These are phyloP conservation scores for Pogonocichla stellata DNA, from an alignment of 2,113 vertebrate species.

Conservation along the genomic window DNA sequence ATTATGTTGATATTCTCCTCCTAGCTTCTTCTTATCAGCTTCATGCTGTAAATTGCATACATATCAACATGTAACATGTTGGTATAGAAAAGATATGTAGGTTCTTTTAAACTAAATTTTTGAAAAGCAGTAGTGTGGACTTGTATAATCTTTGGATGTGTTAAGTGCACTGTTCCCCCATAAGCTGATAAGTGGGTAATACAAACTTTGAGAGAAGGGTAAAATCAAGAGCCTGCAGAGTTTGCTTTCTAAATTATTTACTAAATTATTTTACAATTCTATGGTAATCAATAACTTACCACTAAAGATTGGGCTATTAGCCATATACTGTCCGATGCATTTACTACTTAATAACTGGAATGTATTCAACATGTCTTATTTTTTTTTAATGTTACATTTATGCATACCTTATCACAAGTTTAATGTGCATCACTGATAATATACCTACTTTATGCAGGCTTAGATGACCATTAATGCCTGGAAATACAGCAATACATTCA, in stretches of 20 bases:
- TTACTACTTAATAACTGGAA: background rate
- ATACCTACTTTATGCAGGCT: background rate
- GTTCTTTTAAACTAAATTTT: background rate
- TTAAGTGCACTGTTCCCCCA: background rate
- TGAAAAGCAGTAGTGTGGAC: background rate
- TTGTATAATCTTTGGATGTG: background rate
- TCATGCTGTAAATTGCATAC: background rate
- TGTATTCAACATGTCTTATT: background rate
- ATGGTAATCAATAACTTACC: background rate
- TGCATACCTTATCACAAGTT: background rate
- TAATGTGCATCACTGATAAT: background rate
- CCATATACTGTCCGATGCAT: background rate
- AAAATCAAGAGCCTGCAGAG: background rate
- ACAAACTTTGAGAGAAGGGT: background rate
- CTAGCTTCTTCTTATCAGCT: background rate
- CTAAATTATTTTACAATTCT: background rate
- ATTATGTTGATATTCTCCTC: background rate
- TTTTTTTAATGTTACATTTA: background rate
- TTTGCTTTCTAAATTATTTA: background rate
- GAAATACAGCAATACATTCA: background rate
- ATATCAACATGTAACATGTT: background rate
- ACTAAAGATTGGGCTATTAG: background rate
- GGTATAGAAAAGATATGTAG: background rate
- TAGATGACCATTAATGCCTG: background rate
- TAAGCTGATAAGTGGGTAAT: background rate